These are phyloP conservation scores for Ptilonorhynchus violaceus DNA, from an alignment of 2,113 vertebrate species.

Conservation along the genomic window DNA sequence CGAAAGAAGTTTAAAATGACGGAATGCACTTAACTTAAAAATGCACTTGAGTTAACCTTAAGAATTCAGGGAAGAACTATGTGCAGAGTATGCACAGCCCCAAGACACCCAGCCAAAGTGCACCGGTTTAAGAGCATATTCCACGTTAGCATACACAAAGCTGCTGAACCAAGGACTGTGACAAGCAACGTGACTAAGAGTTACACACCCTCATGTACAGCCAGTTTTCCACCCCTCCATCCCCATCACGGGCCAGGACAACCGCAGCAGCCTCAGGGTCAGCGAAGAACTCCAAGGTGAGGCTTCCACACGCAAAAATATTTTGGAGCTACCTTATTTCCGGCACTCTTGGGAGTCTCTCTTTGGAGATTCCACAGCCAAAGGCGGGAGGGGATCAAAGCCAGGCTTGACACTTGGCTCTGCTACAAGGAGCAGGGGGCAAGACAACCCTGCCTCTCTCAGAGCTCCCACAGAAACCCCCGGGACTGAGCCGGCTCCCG, in stretches of 20 bases:
- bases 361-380: background rate
- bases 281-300: background rate
- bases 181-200: background rate
- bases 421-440: background rate
- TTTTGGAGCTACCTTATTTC: background rate
- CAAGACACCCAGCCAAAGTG: background rate
- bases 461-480: background rate
- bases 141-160: background rate
- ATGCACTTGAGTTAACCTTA: background rate
- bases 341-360: background rate
- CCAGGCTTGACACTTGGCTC: background rate
- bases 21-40: background rate
- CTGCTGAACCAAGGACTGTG: background rate
- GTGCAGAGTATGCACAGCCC: background rate
- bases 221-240: background rate
- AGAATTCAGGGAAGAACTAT: background rate
- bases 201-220: background rate
- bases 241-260: background rate
- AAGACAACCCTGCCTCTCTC: background rate
- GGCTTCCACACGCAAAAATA: background rate
- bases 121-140: background rate
- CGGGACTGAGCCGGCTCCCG: background rate
- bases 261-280: background rate
- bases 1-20: background rate
- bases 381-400: background rate